phyloP scores from a whole-genome alignment of 1,140 invertebrate species.

The Ectropis grisescens region DNA sequence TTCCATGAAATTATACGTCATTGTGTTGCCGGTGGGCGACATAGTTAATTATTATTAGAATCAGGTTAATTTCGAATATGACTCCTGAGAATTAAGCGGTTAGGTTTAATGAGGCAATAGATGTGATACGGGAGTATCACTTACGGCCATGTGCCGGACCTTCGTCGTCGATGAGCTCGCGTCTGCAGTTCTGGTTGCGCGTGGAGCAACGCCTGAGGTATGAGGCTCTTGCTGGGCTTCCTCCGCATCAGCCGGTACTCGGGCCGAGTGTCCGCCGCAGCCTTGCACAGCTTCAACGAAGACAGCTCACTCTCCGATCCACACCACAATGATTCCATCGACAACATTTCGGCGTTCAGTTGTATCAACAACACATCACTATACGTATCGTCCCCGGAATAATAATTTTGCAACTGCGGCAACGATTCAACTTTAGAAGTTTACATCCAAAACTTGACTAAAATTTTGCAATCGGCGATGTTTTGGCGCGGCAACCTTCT shows the following conservation, averaged over 20 bases:
- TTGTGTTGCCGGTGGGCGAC: too few species aligned
- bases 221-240: conserved; percentile 42
- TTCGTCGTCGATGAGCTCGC: conserved; percentile 46
- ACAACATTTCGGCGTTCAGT: conserved; percentile 28
- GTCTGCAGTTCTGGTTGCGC: conserved; percentile 30
- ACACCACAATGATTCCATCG: conserved; percentile 70
- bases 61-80: too few species aligned
- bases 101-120: too few species aligned
- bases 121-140: conserved; percentile 25
- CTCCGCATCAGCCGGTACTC: conserved; percentile 66
- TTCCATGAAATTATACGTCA: too few species aligned
- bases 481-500: conserved; percentile 28
- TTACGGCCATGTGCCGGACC: conserved; percentile 76
- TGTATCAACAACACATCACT: conserved; percentile 21
- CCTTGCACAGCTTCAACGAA: conserved; percentile 38
- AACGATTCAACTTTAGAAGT: conserved; percentile 15
- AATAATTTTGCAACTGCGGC: conserved; percentile 9
- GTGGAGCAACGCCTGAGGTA: conserved; percentile 46
- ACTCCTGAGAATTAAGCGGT: too few species aligned
- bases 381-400: conserved; percentile 4
- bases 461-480: conserved; percentile 28
- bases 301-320: conserved; percentile 54
- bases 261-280: conserved; percentile 43
- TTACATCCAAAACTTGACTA: conserved; percentile 14
- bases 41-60: too few species aligned